These are phyloP conservation scores for Sinohyriopsis cumingii DNA, from an alignment of 2,888 invertebrate species.

Conservation along the genomic window DNA sequence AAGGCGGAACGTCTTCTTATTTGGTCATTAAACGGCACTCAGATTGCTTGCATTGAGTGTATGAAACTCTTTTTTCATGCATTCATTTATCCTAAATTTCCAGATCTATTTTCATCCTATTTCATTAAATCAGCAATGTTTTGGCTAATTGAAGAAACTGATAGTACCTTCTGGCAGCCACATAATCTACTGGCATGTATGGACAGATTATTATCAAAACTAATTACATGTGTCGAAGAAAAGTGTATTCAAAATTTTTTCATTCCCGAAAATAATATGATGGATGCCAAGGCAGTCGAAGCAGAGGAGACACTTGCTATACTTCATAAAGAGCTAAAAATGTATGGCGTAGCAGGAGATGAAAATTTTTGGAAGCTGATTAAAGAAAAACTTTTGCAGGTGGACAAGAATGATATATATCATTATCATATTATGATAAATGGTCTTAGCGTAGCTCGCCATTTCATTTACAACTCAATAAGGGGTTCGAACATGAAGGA, in stretches of 20 bases:
- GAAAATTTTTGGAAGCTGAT: neutral
- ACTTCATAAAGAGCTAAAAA: neutral
- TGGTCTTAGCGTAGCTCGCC: neutral
- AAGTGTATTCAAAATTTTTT: slow-evolving; percentile 6
- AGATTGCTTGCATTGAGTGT: neutral
- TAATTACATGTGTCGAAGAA: neutral
- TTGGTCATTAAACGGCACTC: slow-evolving; percentile 1
- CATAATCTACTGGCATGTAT: neutral
- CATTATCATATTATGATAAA: slow-evolving; percentile 4
- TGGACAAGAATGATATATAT: slow-evolving; percentile 6
- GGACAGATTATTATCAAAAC: neutral
- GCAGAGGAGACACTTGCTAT: neutral
- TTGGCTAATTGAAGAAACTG: slow-evolving; percentile 9
- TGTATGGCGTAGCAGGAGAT: neutral
- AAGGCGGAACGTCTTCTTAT: slow-evolving; percentile 5
- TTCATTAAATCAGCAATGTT: slow-evolving; percentile 10
- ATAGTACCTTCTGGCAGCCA: slow-evolving; percentile 1
- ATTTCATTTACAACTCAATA: neutral
- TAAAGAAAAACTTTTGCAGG: neutral
- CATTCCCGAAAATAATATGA: slow-evolving; percentile 6
- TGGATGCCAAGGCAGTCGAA: too few relatives aligned
- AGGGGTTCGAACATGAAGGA: neutral
- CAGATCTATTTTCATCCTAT: slow-evolving; percentile 7
- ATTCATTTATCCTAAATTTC: slow-evolving; percentile 4
- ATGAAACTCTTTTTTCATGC: slow-evolving; percentile 6